Evolutionary conservation across 2,113 vertebrate genomes (phyloP), one percentile per base, ranked within the genome.

Genomic region (Entomyzon cyanotis): DNA sequence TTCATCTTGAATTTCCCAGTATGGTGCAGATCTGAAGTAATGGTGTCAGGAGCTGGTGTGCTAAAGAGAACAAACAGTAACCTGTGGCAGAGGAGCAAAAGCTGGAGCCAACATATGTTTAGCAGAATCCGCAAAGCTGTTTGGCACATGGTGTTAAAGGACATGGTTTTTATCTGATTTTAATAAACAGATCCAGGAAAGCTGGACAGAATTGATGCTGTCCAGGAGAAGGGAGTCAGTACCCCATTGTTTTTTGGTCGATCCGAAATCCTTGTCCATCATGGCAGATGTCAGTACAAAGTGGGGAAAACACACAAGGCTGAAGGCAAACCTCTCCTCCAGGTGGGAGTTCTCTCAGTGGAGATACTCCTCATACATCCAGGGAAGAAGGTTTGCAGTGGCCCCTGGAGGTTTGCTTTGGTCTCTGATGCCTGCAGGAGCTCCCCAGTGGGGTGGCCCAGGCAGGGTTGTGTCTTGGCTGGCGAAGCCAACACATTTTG

Each of bases 311-410:
- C 11, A 56, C 23, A 13, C 0, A 5, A 22, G 5, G 15, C 30
- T 59, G 76, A 83, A 86, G 15, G 8, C 31, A 89, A 74, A 53
- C 8, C 3, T 42, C 68, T 75, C 35, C 35, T 70, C 19, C 0
- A 3, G 62, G 7, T 3, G 9, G 50, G 5, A 68, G 5, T 6
- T 71, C 14, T 27, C 8, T 21, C 1, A 1, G 2, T 46, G 23
- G 35, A 58, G 16, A 22, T 67, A 33, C 2, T 35, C 27, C 18
- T 76, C 15, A 20, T 31, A 16, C 24, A 23, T 16, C 9, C 6
- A 31, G 15, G 25, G 14, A 21, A 74, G 39, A 64, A 80, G 12
- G 27, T 44, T 46, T 71, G 15, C 37, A 41, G 30, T 39, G 28
- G 15, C 30, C 25, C 30, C 18, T 2, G 2, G 14, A 70, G 6